phyloP scores from a whole-genome alignment of 2,888 invertebrate species.

The Anoncus sp. region DNA sequence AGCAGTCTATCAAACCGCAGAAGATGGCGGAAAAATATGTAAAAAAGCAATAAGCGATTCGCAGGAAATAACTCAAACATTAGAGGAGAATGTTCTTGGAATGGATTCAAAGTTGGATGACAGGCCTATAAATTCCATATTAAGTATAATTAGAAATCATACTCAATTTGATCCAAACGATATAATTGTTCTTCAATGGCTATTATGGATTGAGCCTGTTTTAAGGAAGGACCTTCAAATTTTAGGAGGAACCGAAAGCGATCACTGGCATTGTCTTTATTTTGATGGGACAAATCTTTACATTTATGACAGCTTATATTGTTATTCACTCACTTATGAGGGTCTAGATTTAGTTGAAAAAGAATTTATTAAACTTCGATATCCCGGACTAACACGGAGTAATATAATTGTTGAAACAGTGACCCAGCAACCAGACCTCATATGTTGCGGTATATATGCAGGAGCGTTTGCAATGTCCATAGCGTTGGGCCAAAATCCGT shows the following conservation, averaged over 20 bases:
- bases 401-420: conserved; percentile 37
- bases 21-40: neutral
- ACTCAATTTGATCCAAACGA: conserved; percentile 18
- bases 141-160: conserved; percentile 26
- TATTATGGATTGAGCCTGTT: conserved; percentile 18
- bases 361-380: no score
- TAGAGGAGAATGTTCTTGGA: conserved; percentile 25
- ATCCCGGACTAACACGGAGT: conserved; percentile 22
- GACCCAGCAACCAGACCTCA: conserved; percentile 24
- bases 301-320: no score
- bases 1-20: no score
- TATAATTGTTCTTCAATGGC: conserved; percentile 27
- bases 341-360: no score
- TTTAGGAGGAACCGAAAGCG: conserved; percentile 19
- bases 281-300: no score
- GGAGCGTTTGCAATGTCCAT: conserved; percentile 24
- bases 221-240: conserved; percentile 26
- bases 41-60: conserved; percentile 3
- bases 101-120: conserved; percentile 30
- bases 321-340: no score
- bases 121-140: conserved; percentile 16
- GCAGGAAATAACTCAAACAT: conserved; percentile 2
- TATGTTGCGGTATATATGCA: conserved; percentile 23
- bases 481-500: conserved; percentile 21
- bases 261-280: conserved; percentile 33